A percentile compares a stretch with the other conserved stretches of the same genome.
These are phyloP conservation scores for Seriola dumerili DNA, from an alignment of 2,113 vertebrate species.

Conservation along the genomic window DNA sequence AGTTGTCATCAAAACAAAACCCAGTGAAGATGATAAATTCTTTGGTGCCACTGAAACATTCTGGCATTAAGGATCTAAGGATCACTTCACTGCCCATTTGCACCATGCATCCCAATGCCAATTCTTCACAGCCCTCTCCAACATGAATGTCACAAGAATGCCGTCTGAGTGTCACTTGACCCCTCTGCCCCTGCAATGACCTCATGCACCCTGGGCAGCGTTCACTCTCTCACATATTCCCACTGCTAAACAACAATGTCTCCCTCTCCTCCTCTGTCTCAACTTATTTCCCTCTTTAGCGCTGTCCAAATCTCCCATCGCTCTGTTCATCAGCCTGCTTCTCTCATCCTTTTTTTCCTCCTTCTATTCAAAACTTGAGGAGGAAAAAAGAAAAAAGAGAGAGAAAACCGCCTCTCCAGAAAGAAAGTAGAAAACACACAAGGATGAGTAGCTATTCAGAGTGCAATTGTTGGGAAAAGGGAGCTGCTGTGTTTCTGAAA, in stretches of 20 bases:
- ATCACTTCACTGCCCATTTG: constrained; percentile 47
- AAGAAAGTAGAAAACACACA: constrained; percentile 36
- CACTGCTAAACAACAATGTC: constrained; percentile 65
- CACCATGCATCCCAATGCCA: constrained; percentile 46
- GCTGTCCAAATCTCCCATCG: constrained; percentile 53
- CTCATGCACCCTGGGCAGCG: constrained; percentile 66
- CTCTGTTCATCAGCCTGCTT: constrained; percentile 39
- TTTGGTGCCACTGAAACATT: constrained; percentile 29
- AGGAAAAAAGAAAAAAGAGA: not conserved
- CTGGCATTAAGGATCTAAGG: constrained; percentile 25
- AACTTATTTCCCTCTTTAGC: constrained; percentile 57
- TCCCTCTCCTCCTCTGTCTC: constrained; percentile 51
- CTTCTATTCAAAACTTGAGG: constrained; percentile 64
- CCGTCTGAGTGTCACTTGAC: constrained; percentile 83
- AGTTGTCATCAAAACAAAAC: constrained; percentile 5
- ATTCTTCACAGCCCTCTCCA: constrained; percentile 58
- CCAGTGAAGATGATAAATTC: constrained; percentile 4
- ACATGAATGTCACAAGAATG: constrained; percentile 73
- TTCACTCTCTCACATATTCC: constrained; percentile 71
- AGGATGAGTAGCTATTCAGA: constrained; percentile 67
- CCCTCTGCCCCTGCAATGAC: constrained; percentile 74
- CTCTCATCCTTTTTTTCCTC: constrained; percentile 46
- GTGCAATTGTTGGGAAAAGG: constrained; percentile 41
- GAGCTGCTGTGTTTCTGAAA: constrained; percentile 56
- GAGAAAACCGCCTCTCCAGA: constrained; percentile 47